Evolutionary conservation across 2,113 vertebrate species (phyloP), one percentile per base, ranked within the genome.

Genomic region (Hippocampus mohnikei): DNA sequence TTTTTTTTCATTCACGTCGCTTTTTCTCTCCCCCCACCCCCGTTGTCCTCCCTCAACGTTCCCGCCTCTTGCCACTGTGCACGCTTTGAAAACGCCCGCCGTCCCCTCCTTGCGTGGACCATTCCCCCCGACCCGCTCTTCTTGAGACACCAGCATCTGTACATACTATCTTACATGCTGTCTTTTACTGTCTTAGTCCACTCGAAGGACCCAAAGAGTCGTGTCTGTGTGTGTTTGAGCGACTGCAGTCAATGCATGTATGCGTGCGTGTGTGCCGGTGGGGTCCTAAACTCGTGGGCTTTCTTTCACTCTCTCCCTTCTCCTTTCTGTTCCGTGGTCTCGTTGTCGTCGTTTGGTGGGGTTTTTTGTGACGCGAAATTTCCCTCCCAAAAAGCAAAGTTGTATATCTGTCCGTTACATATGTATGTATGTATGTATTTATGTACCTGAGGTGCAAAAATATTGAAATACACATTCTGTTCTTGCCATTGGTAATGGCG

Each of bases 91-190:
- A 46, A 65, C 76, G 85, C 84, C 79, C 76, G 82, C 75, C 80
- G 72, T 92, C 91, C 92, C 86, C 72, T 80, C 80, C 72, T 90
- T 73, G 80, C 84, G 84, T 87, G 56, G 56, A 59, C 3, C 56
- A 9, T 23, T 2, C 3, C 56, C 23, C 52, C 21, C 7, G 21
- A 10, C 81, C 81, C 80, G 85, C 89, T 91, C 81, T 90, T 91
- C 83, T 90, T 86, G 73, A 88, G 93, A 95, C 94, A 96, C 95
- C 94, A 95, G 95, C 95, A 97, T 95, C 94, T 97, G 95, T 96
- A 97, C 94, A 94, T 93, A 96, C 78, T 78, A 66, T 18, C 88
- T 85, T 86, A 85, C 87, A 89, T 84, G 88, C 81, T 89, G 90
- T 89, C 42, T 44, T 86, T 90, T 84, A 81, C 87, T 88, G 88